phyloP scores from a whole-genome alignment of 2,113 vertebrate species.

The Rhea pennata region DNA sequence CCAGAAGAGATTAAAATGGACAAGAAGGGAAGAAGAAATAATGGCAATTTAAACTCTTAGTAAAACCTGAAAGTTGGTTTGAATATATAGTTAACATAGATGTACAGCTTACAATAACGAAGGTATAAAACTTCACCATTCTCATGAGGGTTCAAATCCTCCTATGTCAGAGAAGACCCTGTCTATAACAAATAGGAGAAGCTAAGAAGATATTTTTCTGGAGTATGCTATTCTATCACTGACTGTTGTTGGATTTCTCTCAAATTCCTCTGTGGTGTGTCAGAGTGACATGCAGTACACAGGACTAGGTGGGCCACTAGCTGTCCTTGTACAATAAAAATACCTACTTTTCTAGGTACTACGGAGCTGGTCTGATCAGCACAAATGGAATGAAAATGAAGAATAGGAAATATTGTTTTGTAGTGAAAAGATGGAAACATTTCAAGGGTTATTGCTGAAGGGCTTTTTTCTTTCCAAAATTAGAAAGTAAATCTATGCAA shows the following conservation, averaged over 20 bases:
- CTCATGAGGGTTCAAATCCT: background rate
- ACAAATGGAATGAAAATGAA: constrained; percentile 8
- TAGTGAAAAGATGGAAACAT: background rate
- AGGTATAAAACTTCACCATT: background rate
- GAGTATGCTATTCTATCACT: background rate
- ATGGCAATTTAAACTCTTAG: background rate
- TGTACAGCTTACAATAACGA: background rate
- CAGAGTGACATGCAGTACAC: background rate
- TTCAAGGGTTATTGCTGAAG: background rate
- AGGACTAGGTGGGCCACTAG: background rate
- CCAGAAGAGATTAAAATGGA: constrained; percentile 4
- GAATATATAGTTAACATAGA: background rate
- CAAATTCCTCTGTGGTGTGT: background rate
- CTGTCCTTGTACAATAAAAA: background rate
- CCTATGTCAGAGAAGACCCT: background rate
- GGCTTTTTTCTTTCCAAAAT: constrained; percentile 5
- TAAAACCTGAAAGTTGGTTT: background rate
- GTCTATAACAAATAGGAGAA: background rate
- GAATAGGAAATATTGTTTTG: background rate
- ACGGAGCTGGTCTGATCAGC: background rate
- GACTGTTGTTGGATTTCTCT: background rate
- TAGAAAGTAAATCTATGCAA: constrained; percentile 28
- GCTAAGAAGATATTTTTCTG: background rate
- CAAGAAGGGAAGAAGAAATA: background rate
- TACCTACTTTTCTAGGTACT: background rate